phyloP scores from a whole-genome alignment of 2,888 invertebrate genomes.

The Dexiosoma caninum region DNA sequence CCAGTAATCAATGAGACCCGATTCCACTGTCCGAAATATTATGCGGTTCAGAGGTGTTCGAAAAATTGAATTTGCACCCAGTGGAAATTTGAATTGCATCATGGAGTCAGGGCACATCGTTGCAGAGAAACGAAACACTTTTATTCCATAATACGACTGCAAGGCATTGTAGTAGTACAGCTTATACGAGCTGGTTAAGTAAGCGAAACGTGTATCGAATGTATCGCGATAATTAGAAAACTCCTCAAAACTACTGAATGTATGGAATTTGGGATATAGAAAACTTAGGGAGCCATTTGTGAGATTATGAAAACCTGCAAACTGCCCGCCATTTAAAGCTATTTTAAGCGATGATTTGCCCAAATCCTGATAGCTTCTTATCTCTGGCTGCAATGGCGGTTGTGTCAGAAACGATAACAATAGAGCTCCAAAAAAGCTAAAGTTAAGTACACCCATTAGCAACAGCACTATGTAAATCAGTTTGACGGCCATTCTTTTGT shows the following conservation, averaged over 20 bases:
- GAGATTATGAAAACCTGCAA: neutral
- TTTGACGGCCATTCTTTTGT: neutral
- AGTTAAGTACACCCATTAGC: conserved; percentile 33
- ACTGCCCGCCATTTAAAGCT: conserved; percentile 1
- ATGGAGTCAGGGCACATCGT: conserved; percentile 46
- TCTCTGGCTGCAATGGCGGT: neutral
- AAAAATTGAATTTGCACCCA: conserved; percentile 46
- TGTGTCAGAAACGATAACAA: conserved; percentile 39
- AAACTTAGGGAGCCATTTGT: conserved; percentile 1
- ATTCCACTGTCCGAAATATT: conserved; percentile 28
- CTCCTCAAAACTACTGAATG: neutral
- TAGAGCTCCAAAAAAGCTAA: conserved; percentile 14
- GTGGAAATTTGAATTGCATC: conserved; percentile 31
- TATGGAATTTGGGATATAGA: conserved; percentile 8
- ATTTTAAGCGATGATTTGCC: conserved; percentile 18
- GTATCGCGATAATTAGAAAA: conserved; percentile 27
- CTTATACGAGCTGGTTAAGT: conserved; percentile 15
- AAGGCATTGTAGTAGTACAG: conserved; percentile 27
- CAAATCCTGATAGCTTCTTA: conserved; percentile 39
- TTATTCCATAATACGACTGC: neutral
- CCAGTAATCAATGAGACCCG: conserved; percentile 54
- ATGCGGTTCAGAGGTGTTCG: conserved; percentile 7
- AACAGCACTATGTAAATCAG: conserved; percentile 25
- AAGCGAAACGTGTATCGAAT: conserved; percentile 32
- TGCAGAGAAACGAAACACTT: conserved; percentile 24